These are phyloP conservation scores for Sicus ferrugineus DNA, from an alignment of 2,888 invertebrate genomes.

Conservation along the genomic window DNA sequence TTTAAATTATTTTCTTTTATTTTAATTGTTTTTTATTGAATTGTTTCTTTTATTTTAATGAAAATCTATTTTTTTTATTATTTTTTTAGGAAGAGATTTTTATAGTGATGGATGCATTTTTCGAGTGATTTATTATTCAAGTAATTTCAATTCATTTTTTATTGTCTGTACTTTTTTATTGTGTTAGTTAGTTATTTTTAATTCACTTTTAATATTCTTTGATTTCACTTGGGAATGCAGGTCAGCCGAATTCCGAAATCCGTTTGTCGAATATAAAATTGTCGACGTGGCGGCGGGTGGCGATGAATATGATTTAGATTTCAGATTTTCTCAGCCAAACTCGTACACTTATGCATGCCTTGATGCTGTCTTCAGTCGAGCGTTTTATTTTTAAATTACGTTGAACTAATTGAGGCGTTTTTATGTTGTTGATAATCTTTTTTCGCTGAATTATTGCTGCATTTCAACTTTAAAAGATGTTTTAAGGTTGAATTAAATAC, in stretches of 20 bases:
- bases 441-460: too few relatives aligned
- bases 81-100: background rate
- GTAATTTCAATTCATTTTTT: too few relatives aligned
- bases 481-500: too few relatives aligned
- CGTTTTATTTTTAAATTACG: conserved; percentile 26
- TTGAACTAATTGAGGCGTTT: conserved; percentile 23
- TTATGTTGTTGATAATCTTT: background rate
- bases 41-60: conserved; percentile 4
- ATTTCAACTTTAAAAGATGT: too few relatives aligned
- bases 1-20: background rate
- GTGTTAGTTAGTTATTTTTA: background rate
- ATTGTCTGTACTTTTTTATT: background rate
- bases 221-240: too few relatives aligned
- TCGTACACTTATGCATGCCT: conserved; percentile 7
- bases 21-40: background rate
- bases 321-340: too few relatives aligned
- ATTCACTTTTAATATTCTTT: background rate
- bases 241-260: too few relatives aligned
- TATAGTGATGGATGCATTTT: background rate
- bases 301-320: too few relatives aligned
- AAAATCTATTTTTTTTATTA: conserved; percentile 7
- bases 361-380: conserved; percentile 9
- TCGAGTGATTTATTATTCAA: background rate
- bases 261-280: too few relatives aligned
- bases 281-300: too few relatives aligned